phyloP scores from a whole-genome alignment of 2,888 invertebrate genomes.

The Troides aeacus region DNA sequence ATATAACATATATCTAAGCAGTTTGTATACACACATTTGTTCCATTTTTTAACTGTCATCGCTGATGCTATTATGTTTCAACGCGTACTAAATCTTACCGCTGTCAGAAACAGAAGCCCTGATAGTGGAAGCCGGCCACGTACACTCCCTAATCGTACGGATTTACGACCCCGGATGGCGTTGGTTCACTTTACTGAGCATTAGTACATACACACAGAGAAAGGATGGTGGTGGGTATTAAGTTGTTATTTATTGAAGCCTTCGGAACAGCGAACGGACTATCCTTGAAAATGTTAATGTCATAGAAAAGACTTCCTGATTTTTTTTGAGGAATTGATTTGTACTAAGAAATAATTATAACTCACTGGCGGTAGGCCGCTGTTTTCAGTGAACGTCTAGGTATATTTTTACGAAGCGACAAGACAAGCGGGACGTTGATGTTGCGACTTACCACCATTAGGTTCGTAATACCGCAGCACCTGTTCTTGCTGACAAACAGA shows the following conservation, averaged over 20 bases:
- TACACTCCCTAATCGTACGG: slow-evolving; percentile 42
- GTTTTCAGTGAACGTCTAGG: too few species aligned
- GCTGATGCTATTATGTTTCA: slow-evolving; percentile 9
- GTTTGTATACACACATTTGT: too few species aligned
- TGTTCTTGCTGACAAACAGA: too few species aligned
- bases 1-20: too few species aligned
- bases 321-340: too few species aligned
- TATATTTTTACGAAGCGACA: too few species aligned
- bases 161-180: slow-evolving; percentile 41
- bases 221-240: slow-evolving; percentile 3
- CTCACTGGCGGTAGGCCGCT: too few species aligned
- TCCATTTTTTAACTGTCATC: background rate
- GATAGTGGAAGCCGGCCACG: slow-evolving; percentile 36
- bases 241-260: slow-evolving; percentile 13
- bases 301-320: too few species aligned
- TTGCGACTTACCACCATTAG: too few species aligned
- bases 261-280: background rate
- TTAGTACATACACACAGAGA: slow-evolving; percentile 9
- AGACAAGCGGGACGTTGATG: too few species aligned
- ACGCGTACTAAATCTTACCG: slow-evolving; percentile 7
- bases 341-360: too few species aligned
- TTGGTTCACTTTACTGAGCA: slow-evolving; percentile 34
- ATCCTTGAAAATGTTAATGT: background rate
- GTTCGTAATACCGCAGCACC: too few species aligned
- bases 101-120: slow-evolving; percentile 20